phyloP scores from a whole-genome alignment of 37 sponge, comb jelly and placozoan species.

The Aphrocallistes beatrix region DNA sequence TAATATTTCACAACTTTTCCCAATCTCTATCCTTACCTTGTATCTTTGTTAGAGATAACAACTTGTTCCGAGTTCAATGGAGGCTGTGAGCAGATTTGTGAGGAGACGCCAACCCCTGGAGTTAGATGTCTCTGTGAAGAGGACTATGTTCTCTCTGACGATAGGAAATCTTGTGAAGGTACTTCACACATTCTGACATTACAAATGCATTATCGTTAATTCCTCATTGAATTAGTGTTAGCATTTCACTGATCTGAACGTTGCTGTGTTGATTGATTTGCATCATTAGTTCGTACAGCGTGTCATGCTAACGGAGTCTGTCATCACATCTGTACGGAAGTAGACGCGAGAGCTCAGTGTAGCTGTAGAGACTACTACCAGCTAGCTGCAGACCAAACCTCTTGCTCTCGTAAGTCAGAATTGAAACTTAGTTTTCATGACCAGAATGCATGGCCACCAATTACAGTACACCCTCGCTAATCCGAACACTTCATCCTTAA shows the following conservation, averaged over 20 bases:
- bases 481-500: too few species aligned
- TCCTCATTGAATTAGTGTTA: background rate
- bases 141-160: background rate
- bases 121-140: background rate
- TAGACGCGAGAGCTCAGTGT: background rate
- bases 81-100: slow-evolving; percentile 5
- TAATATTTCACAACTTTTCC: too few species aligned
- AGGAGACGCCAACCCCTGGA: background rate
- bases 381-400: background rate
- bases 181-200: background rate
- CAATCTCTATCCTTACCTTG: background rate
- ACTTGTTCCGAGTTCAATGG: background rate
- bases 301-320: background rate
- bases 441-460: too few species aligned
- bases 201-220: background rate
- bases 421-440: too few species aligned
- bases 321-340: background rate
- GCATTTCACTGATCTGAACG: background rate
- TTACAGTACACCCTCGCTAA: too few species aligned
- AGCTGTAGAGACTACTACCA: background rate
- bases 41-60: background rate
- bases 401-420: background rate
- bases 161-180: background rate
- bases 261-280: background rate
- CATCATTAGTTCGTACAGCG: background rate